A percentile compares a stretch with the other conserved stretches of the same genome.
Conservation (phyloP, 1,140 invertebrate genomes). For the Wasmannia auropunctata region DNA sequence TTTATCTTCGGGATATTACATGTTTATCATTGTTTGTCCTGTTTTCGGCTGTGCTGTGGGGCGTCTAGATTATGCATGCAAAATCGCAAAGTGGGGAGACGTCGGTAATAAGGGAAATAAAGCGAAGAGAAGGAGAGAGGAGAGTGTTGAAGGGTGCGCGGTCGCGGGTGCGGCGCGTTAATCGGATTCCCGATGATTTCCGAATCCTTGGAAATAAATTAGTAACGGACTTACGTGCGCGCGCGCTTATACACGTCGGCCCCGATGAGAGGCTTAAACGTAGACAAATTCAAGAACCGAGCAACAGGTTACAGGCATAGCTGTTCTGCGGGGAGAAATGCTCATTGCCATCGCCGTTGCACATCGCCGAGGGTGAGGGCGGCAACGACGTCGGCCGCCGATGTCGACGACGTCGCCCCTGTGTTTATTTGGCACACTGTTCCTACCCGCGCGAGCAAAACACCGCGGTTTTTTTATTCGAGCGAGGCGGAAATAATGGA, state of each 20-base stretch:
- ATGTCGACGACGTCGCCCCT: neutral
- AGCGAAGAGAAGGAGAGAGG: neutral
- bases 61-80: neutral
- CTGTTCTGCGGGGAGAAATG: constrained; percentile 38
- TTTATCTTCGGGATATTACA: too few species aligned
- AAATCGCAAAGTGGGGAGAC: neutral
- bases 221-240: constrained; percentile 61
- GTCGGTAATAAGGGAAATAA: neutral
- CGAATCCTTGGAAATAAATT: constrained; percentile 70
- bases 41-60: neutral
- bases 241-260: neutral
- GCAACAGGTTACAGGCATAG: constrained; percentile 75
- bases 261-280: constrained; percentile 64
- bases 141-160: neutral
- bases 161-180: constrained; percentile 25
- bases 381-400: neutral
- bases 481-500: neutral
- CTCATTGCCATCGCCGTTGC: constrained; percentile 21
- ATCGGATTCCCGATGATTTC: constrained; percentile 70
- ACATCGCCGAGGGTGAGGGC: constrained; percentile 2
- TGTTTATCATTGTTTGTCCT: neutral
- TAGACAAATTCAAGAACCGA: constrained; percentile 74
- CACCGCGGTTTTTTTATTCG: constrained; percentile 41
- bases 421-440: neutral
- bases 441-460: neutral